Percentiles rank a stretch among this genome's conserved stretches.
These are phyloP conservation scores for Rhinolophus ferrumequinum DNA, from an alignment of 2,113 vertebrate species.

Conservation along the genomic window DNA sequence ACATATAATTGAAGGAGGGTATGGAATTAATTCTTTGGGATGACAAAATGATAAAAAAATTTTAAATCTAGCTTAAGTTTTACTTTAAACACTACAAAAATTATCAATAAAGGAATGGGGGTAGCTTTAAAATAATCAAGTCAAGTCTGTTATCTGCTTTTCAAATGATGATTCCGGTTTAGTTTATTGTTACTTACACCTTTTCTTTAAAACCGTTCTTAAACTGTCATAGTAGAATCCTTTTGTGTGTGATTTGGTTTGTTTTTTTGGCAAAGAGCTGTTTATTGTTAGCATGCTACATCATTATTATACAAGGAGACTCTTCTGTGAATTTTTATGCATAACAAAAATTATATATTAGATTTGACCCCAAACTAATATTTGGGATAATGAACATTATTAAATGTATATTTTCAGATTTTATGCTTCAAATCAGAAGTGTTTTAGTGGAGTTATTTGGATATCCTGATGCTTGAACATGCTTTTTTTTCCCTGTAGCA, in stretches of 20 bases:
- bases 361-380: not conserved
- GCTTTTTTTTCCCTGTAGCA: constrained; percentile 2
- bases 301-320: not conserved
- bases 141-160: not conserved
- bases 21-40: not conserved
- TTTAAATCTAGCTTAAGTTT: constrained; percentile 9
- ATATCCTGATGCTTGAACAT: not conserved
- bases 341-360: not conserved
- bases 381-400: not conserved
- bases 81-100: not conserved
- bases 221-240: not conserved
- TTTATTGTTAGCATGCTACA: not conserved
- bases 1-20: not conserved
- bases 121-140: not conserved
- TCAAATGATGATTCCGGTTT: not conserved
- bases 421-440: not conserved
- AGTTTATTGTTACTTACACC: not conserved
- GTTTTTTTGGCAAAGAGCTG: constrained; percentile 26
- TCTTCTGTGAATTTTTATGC: not conserved
- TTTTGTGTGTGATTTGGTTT: not conserved
- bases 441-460: constrained; percentile 28
- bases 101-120: not conserved
- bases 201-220: not conserved
- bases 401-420: not conserved
- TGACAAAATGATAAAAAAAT: not conserved